A percentile compares a stretch with the other conserved stretches of the same genome.
Conservation (phyloP, 2,797 vertebrate species). For the Esox lucius region DNA sequence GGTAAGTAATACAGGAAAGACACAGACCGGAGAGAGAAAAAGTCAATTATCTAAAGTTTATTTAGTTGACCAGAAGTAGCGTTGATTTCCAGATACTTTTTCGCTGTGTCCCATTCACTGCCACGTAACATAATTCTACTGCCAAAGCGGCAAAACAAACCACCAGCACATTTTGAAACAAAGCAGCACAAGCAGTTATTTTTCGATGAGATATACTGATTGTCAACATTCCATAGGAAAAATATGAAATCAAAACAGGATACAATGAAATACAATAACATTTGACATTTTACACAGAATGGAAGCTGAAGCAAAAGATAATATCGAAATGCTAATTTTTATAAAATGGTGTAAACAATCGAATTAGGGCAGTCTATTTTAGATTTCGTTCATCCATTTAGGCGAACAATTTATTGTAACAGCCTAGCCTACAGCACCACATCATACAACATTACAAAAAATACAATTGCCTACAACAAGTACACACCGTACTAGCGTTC, state of each 20-base stretch:
- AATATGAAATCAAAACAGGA: no score
- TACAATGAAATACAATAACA: background rate
- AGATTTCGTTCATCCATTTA: background rate
- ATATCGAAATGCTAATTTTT: background rate
- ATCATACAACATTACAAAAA: background rate
- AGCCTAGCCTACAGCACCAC: background rate
- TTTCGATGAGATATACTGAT: background rate
- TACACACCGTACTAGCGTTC: background rate
- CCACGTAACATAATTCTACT: slow-evolving; percentile 69
- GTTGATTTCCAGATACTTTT: background rate
- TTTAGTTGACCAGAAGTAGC: slow-evolving; percentile 19
- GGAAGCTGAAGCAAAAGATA: background rate
- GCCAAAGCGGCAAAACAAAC: slow-evolving; percentile 53
- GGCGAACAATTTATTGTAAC: background rate
- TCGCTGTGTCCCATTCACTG: slow-evolving; percentile 43
- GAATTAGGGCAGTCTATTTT: background rate
- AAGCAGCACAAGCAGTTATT: slow-evolving; percentile 34
- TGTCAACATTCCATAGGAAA: background rate
- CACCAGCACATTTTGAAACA: slow-evolving; percentile 32
- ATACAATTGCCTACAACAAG: background rate
- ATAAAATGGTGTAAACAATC: background rate
- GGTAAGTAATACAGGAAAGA: background rate
- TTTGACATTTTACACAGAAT: background rate
- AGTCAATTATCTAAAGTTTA: background rate
- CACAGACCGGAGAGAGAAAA: background rate